Evolutionary conservation across 1,140 invertebrate species (phyloP).

Genomic region (Bursaphelenchus mucronatus): DNA sequence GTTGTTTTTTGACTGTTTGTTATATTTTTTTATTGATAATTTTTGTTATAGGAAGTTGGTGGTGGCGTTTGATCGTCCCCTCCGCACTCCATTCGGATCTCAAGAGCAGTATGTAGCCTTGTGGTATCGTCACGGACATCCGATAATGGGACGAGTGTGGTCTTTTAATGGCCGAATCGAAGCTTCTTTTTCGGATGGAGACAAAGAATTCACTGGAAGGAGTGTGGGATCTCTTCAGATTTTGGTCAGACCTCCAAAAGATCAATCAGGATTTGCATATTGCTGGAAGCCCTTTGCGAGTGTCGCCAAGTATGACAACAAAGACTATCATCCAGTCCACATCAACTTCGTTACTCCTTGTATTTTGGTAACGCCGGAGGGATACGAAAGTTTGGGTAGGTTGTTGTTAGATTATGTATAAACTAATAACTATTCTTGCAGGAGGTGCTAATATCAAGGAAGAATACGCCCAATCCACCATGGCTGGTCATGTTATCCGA

Average conservation of each 20-base stretch:
- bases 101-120: constrained; percentile 10
- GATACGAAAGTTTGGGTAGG: constrained; percentile 2
- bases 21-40: neutral
- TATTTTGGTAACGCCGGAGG: neutral
- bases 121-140: constrained; percentile 13
- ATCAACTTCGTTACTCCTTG: constrained; percentile 10
- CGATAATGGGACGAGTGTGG: constrained; percentile 12
- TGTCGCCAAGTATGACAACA: constrained; percentile 8
- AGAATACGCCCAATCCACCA: constrained; percentile 10
- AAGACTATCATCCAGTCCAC: constrained; percentile 14
- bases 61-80: constrained; percentile 1
- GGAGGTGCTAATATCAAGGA: constrained; percentile 12
- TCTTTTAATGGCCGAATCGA: neutral
- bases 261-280: constrained; percentile 3
- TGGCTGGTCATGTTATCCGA: neutral
- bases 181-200: constrained; percentile 12
- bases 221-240: constrained; percentile 12
- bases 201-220: constrained; percentile 4
- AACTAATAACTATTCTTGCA: neutral
- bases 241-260: neutral
- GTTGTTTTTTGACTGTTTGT: too few relatives aligned
- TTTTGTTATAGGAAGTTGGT: neutral
- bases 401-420: too few relatives aligned
- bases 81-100: constrained; percentile 3
- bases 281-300: constrained; percentile 6